These are phyloP conservation scores for Clarias batrachus DNA, from an alignment of 2,113 vertebrate genomes.

Conservation along the genomic window DNA sequence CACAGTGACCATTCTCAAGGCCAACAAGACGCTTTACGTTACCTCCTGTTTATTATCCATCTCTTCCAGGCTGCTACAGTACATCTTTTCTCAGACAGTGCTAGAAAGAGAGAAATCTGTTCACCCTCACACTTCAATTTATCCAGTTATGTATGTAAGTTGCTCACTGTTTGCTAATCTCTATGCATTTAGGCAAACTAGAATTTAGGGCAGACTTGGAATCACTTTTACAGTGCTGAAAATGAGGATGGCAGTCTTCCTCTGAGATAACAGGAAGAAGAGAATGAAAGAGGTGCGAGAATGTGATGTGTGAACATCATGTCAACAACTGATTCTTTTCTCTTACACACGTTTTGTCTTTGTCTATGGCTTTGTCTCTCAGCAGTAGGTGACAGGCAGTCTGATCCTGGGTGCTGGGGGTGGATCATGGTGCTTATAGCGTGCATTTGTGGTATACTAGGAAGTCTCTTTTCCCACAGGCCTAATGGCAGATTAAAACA, in stretches of 20 bases:
- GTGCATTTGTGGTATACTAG: conserved; percentile 42
- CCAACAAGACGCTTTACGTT: not conserved
- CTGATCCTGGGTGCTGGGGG: conserved; percentile 14
- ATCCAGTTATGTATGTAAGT: not conserved
- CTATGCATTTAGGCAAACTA: not conserved
- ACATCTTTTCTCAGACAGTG: not conserved
- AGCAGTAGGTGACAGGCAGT: not conserved
- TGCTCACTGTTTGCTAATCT: not conserved
- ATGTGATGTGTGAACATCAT: not conserved
- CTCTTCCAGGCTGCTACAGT: not conserved
- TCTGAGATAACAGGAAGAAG: not conserved
- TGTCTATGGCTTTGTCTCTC: not conserved
- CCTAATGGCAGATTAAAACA: conserved; percentile 48
- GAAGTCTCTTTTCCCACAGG: conserved; percentile 29
- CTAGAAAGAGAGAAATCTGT: not conserved
- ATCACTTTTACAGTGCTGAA: not conserved
- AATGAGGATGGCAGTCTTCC: conserved; percentile 8
- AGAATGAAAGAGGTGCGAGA: not conserved
- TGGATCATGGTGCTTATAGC: conserved; percentile 26
- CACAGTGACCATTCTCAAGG: not conserved
- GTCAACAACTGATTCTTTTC: conserved; percentile 8
- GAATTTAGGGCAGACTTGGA: not conserved
- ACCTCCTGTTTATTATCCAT: not conserved
- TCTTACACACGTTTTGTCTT: not conserved
- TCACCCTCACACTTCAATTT: not conserved